Evolutionary conservation across 2,888 invertebrate species (phyloP), one percentile per base, ranked within the genome.

Genomic region (Oligia strigilis): DNA sequence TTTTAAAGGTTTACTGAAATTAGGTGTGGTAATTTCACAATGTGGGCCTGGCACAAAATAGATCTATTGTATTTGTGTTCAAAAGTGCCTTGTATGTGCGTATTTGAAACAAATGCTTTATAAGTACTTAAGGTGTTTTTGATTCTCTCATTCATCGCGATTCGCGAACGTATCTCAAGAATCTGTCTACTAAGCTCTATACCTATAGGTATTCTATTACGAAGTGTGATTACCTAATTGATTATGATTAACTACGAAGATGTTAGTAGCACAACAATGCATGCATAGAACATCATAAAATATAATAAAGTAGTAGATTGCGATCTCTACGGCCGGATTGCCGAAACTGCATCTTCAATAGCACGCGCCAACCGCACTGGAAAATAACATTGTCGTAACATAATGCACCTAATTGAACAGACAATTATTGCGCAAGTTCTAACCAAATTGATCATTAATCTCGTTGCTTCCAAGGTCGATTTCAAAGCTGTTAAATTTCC

Each of bases 401-500:
- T 77, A 86, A 83, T 81, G 72, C 76, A 83, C 82, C 84, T 80
- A 83, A 88, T 88, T 86, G 80, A 87, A 88, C 84, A 80, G 81
- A 87, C 85, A 69, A 83, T 85, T 79, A 85, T 92, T 92, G 86
- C 85, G 84, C 83, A 92, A 91, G 69, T 58, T 79, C 77, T 83
- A 88, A 78, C 84, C 81, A 87, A 90, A 86, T 87, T 87, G 90
- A 90, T 90, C 88, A 88, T 87, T 90, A 91, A 91, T 91, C 89
- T 89, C 83, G 75, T 79, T 62, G 69, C 67, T 74, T 74, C 79
- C 91, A 94, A 93, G 93, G 93, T 90, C 92, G 93, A 91, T 93
- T 93, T 92, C 90, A 88, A 89, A 87, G 88, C 82, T 88, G 89
- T 84, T 81, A 64, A 87, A 82, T 86, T 88, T 86, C 82, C 81